phyloP scores from a whole-genome alignment of 2,797 vertebrate species.

The Mormyrus hasselquistii region DNA sequence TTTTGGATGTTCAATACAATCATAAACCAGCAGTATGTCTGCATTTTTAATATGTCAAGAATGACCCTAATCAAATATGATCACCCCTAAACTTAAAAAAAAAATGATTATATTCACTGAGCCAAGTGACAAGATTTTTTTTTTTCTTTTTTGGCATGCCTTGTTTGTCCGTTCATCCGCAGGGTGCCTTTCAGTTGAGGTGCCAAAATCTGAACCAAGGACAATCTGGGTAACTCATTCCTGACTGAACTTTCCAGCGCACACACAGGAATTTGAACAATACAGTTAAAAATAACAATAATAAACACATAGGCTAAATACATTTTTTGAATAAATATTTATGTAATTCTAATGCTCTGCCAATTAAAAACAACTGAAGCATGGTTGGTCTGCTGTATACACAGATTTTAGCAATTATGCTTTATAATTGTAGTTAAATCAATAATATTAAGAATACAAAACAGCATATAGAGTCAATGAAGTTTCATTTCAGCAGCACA shows the following conservation, averaged over 20 bases:
- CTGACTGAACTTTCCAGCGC: not conserved
- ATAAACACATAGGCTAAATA: not conserved
- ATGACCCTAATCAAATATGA: constrained; percentile 55
- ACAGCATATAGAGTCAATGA: not conserved
- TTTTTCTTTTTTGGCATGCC: constrained; percentile 51
- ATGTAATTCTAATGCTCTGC: not conserved
- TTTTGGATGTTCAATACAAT: not conserved
- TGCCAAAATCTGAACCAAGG: constrained; percentile 66
- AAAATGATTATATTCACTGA: constrained; percentile 53
- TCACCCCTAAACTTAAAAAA: constrained; percentile 60
- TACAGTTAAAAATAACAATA: not conserved
- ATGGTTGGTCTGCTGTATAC: not conserved
- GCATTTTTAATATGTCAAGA: constrained; percentile 53
- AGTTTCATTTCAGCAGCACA: not conserved
- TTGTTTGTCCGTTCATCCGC: constrained; percentile 61
- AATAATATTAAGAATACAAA: not conserved
- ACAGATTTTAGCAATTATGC: not conserved
- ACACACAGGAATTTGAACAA: not conserved
- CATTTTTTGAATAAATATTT: not conserved
- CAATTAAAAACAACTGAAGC: not conserved
- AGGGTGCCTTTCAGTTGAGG: constrained; percentile 50
- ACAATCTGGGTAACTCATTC: constrained; percentile 47
- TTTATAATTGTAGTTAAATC: not conserved
- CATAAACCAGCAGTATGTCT: not conserved
- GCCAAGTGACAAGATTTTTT: constrained; percentile 54